Percentiles rank a stretch among this genome's conserved stretches.
Conservation (phyloP, 2,888 invertebrate species). For the Incurvaria masculella region DNA sequence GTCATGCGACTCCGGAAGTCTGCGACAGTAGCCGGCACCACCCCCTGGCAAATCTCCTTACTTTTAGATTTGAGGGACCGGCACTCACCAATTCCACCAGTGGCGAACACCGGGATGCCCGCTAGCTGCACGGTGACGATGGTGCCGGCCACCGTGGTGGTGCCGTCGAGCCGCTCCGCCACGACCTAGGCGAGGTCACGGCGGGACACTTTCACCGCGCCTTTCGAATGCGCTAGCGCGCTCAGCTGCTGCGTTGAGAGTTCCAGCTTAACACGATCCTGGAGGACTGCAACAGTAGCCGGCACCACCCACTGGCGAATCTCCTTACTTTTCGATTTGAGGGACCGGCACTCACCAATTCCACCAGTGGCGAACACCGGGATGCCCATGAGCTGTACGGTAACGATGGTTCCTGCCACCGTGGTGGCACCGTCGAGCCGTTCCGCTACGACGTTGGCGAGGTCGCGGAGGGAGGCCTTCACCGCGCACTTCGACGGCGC, state of each 20-base stretch:
- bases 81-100: slow-evolving; percentile 69
- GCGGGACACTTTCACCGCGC: slow-evolving; percentile 78
- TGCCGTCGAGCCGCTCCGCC: slow-evolving; percentile 73
- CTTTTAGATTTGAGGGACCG: too few species aligned
- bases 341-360: slow-evolving; percentile 42
- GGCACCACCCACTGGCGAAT: slow-evolving; percentile 72
- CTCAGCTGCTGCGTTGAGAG: slow-evolving; percentile 62
- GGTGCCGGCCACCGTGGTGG: slow-evolving; percentile 96
- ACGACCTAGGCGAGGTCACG: slow-evolving; percentile 79
- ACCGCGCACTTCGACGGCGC: slow-evolving; percentile 57
- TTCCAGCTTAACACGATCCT: slow-evolving; percentile 82
- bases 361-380: slow-evolving; percentile 94
- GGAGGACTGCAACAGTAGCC: slow-evolving; percentile 87
- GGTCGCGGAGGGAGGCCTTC: slow-evolving; percentile 87
- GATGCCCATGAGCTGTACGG: slow-evolving; percentile 79
- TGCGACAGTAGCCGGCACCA: too few species aligned
- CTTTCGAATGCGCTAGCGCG: slow-evolving; percentile 56
- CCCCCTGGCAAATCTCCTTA: too few species aligned
- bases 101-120: slow-evolving; percentile 89
- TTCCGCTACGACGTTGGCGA: slow-evolving; percentile 71
- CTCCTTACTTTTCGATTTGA: too few species aligned
- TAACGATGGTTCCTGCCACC: slow-evolving; percentile 89
- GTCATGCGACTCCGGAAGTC: too few species aligned
- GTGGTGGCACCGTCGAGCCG: slow-evolving; percentile 88
- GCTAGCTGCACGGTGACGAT: slow-evolving; percentile 78